A percentile compares a stretch with the other conserved stretches of the same genome.
Conservation (phyloP, 2,888 invertebrate genomes). For the Cotesia congregata region DNA sequence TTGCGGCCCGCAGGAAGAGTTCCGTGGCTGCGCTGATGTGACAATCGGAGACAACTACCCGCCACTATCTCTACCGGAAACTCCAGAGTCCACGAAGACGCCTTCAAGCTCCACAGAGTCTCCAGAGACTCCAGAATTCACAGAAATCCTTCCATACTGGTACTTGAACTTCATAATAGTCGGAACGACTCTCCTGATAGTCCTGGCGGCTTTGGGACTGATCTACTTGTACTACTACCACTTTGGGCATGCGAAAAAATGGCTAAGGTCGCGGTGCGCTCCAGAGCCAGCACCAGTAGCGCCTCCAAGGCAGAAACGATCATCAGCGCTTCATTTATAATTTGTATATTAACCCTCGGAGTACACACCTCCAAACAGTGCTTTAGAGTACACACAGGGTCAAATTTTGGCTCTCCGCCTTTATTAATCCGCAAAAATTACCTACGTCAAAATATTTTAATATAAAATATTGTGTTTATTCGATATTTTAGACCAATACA, state of each 20-base stretch:
- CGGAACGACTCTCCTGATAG: slow-evolving; percentile 78
- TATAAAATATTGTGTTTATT: too few species aligned
- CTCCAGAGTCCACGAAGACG: slow-evolving; percentile 70
- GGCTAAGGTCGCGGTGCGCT: slow-evolving; percentile 70
- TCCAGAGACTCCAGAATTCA: slow-evolving; percentile 71
- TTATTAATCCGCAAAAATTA: too few species aligned
- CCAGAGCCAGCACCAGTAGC: slow-evolving; percentile 59
- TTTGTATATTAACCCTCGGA: slow-evolving; percentile 41
- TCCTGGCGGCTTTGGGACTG: slow-evolving; percentile 76
- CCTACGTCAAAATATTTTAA: too few species aligned
- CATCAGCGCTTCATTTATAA: slow-evolving; percentile 52
- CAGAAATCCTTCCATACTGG: slow-evolving; percentile 59
- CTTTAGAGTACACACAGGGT: too few species aligned
- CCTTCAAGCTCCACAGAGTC: slow-evolving; percentile 49
- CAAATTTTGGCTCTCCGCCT: too few species aligned
- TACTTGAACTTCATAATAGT: slow-evolving; percentile 72
- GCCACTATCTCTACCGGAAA: slow-evolving; percentile 71
- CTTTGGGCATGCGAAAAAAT: slow-evolving; percentile 78
- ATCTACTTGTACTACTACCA: slow-evolving; percentile 84
- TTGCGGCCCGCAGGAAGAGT: slow-evolving; percentile 91
- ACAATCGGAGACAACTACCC: slow-evolving; percentile 76
- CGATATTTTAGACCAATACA: too few species aligned
- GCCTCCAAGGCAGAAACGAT: slow-evolving; percentile 65
- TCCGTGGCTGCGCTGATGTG: slow-evolving; percentile 87
- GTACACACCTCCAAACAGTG: too few species aligned